Conservation (phyloP, 1,140 invertebrate species). For the Diuraphis noxia region DNA sequence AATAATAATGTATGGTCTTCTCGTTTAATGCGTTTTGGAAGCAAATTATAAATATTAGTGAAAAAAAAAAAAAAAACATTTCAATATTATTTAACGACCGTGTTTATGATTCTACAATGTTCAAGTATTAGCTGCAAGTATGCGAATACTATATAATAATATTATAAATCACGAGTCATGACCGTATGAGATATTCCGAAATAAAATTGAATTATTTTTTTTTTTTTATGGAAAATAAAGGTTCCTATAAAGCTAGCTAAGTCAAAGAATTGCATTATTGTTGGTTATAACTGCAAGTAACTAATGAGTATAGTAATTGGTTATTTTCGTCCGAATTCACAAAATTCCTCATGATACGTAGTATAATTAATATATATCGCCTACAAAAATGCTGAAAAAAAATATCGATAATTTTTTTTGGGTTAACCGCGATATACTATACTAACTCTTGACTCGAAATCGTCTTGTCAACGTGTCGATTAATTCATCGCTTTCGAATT, state of each 20-base stretch:
- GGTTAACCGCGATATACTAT: neutral
- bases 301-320: neutral
- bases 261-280: too few species aligned
- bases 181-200: neutral
- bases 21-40: neutral
- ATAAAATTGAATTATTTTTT: neutral
- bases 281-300: too few species aligned
- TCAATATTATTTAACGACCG: neutral
- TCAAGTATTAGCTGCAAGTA: too few species aligned
- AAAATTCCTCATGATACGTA: too few species aligned
- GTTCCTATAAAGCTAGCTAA: too few species aligned
- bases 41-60: neutral
- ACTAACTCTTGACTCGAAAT: neutral
- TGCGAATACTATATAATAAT: neutral
- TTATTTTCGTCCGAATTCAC: neutral
- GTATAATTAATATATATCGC: too few species aligned
- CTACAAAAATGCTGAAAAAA: too few species aligned
- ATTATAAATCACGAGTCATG: too few species aligned
- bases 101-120: neutral
- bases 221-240: too few species aligned
- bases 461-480: neutral
- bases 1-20: neutral
- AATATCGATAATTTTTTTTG: neutral
- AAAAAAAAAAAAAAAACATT: neutral
- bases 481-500: neutral